Base-by-base conservation (phyloP, 2,888 invertebrate species). In the Dynastes maya region DNA sequence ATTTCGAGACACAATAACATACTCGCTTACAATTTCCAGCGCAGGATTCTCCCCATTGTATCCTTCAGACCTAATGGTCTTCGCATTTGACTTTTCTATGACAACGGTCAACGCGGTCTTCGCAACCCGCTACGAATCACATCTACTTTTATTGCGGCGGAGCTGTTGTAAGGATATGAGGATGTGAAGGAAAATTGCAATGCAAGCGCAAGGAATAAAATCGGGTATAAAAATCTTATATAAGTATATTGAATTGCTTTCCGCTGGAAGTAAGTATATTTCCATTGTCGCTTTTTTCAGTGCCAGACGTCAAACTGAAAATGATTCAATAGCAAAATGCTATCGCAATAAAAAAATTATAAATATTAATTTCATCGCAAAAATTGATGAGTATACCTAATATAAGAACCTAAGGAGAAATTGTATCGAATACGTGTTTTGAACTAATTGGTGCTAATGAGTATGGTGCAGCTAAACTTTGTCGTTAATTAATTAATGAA, bases 1-100 rank as follows among this genome's bases (percentile, higher is more conserved):
- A 72, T 58, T 72, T 58, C 72, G 29, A 37, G 72, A 72, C 72
- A 58, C 58, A 72, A 58, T 72, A 72, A 72, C 72, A 40, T 72
- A 37, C 22, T 58, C 72, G 55, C 72, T 9, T 40, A 13, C 72
- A 40, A 72, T 72, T 64, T 64, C n/a, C 64, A n/a, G 37, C n/a
- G 64, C 64, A 32, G 37, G 16, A 64, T 58, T 53, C 37, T n/a
- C 16, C 58, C 58, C 16, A 40, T 58, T 11, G 58, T 58, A 40
- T 61, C 27, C 8, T 72, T 37, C 58, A 16, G 55, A 55, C 22
- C 1, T 22, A 55, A 55, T 55, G 22, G 55, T 55, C 16, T 0
- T 22, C 55, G 55, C 22, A 55, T 55, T 55, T 55, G 55, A 22
- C 55, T 55, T 55, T 16, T 22, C 22, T 55, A 8, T 55, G 55